These are phyloP conservation scores for Haliaeetus leucogaster DNA, from an alignment of 2,113 vertebrate genomes.

Conservation along the genomic window DNA sequence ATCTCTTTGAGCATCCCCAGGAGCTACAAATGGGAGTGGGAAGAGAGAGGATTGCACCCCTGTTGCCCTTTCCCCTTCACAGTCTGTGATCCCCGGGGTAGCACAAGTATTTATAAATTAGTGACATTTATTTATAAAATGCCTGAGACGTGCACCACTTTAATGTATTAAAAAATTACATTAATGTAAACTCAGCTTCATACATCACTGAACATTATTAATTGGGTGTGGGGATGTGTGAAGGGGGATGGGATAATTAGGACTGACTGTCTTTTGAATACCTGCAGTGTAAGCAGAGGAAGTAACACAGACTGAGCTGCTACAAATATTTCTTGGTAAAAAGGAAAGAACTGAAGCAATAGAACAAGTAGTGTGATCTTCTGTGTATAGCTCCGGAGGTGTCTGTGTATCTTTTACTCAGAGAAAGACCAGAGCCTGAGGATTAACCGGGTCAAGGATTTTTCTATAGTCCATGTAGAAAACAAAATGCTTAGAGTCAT, in stretches of 20 bases:
- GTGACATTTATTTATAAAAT: constrained; percentile 58
- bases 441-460: not conserved
- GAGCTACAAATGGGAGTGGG: constrained; percentile 19
- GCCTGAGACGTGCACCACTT: not conserved
- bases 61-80: constrained; percentile 37
- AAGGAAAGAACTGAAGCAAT: not conserved
- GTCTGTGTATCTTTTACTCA: not conserved
- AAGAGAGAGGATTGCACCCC: constrained; percentile 37
- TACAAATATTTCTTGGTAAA: not conserved
- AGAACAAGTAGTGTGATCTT: not conserved
- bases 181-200: constrained; percentile 56
- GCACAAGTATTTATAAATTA: constrained; percentile 52
- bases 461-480: not conserved
- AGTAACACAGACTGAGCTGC: constrained; percentile 17
- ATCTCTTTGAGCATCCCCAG: constrained; percentile 53
- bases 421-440: not conserved
- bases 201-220: constrained; percentile 64
- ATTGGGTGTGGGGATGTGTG: constrained; percentile 54
- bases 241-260: constrained; percentile 56
- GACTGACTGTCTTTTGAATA: constrained; percentile 44
- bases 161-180: constrained; percentile 47
- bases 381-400: not conserved
- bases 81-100: not conserved
- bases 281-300: constrained; percentile 51
- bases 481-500: not conserved